Evolutionary conservation across 2,888 invertebrate species (phyloP), one percentile per base, ranked within the genome.

Genomic region (Acrobasis suavella): DNA sequence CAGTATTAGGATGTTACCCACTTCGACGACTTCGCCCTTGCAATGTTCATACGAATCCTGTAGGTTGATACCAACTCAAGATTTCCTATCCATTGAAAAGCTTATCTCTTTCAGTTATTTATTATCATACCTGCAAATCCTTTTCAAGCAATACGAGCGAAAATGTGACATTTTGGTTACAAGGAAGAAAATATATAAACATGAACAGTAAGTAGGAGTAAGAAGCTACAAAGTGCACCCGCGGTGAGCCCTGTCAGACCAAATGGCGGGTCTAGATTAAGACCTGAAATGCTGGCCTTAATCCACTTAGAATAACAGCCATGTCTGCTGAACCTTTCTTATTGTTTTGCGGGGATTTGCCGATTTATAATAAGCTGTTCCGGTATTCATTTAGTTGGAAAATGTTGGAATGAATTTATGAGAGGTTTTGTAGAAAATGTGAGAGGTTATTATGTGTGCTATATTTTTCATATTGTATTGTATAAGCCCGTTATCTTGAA

Each of bases 221-320:
- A 42, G 56, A 75, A 73, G 74, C 74, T 74, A 84, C 78, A 78
- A 83, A 89, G 82, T 85, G 87, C 86, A 87, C 74, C 74, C 80
- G 70, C 68, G 62, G 76, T 80, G 83, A 87, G 83, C 83, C 78
- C 82, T 75, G 80, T 82, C 85, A 84, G 85, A 83, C 82, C 87
- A 88, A 89, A 89, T 85, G 85, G 86, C 82, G 80, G 72, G 78
- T 82, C 82, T 81, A 74, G 78, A 85, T 91, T 89, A 90, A 86
- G 90, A 87, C 85, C 86, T 87, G 85, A 89, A 87, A 89, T 84
- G 87, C 85, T 87, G 83, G 80, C 83, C 87, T 81, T 91, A 91
- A 91, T 91, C 91, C 91, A 89, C 85, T 91, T 91, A 91, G 85
- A 90, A 89, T 87, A 90, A 91, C 89, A 88, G 81, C 86, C 86